phyloP scores from a whole-genome alignment of 2,113 vertebrate genomes.

The Ceyx melanurus region DNA sequence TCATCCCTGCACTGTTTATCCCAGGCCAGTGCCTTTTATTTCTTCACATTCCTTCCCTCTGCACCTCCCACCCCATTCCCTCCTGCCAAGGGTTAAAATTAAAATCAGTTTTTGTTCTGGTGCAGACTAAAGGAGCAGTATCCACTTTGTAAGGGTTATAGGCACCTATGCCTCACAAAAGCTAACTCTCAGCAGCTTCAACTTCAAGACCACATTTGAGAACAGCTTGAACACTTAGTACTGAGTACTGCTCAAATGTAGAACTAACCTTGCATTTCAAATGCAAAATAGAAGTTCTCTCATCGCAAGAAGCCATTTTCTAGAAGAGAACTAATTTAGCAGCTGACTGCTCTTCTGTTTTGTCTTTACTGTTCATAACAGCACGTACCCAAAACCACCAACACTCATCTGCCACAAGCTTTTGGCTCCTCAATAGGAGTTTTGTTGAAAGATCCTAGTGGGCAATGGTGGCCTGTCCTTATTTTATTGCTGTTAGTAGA shows the following conservation, averaged over 20 bases:
- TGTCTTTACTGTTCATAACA: neutral
- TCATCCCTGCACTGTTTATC: conserved; percentile 70
- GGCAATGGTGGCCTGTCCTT: neutral
- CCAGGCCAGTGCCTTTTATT: conserved; percentile 65
- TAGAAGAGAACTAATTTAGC: neutral
- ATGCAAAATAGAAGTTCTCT: neutral
- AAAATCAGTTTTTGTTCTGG: conserved; percentile 13
- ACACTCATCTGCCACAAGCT: neutral
- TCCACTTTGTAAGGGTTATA: neutral
- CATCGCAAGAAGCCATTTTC: neutral
- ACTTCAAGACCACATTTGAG: neutral
- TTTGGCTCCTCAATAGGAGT: neutral
- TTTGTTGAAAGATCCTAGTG: neutral
- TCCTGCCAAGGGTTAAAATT: conserved; percentile 35
- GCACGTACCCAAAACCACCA: neutral
- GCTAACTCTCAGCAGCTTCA: neutral
- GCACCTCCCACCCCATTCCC: conserved; percentile 52
- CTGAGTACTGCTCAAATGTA: neutral
- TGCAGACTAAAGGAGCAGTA: neutral
- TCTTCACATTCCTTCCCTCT: conserved; percentile 68
- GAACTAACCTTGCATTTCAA: neutral
- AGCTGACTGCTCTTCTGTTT: neutral
- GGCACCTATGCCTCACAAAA: neutral
- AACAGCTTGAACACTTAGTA: neutral
- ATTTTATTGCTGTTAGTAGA: neutral